Evolutionary conservation across 1,140 invertebrate genomes (phyloP), one percentile per base, ranked within the genome.

Genomic region (Megathymus violae): DNA sequence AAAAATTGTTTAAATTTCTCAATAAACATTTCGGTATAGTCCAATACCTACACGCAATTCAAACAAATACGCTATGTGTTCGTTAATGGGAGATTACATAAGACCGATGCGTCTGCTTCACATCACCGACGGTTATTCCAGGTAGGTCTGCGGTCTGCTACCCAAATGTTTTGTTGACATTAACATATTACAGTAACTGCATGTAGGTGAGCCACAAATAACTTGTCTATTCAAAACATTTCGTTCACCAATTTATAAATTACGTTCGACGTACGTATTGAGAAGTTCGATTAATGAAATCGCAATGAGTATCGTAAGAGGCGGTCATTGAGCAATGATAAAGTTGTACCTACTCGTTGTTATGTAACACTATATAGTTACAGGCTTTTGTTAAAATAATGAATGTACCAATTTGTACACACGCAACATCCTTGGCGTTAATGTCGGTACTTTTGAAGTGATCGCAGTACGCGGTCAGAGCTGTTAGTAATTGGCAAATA

Each of bases 331-430:
- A 13, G 71, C 19, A 64, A 71, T 64, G 40, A 66, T 62, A 77
- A 73, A 74, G 73, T 71, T 46, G 41, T 67, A 64, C n/a, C n/a
- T n/a, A n/a, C 58, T 73, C 46, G 63, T 76, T 79, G 76, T 85
- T 85, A 83, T 70, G 63, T 79, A 83, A 80, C 62, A 58, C 48
- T 76, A 73, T n/a, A n/a, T 74, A 68, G 70, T 76, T 77, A 76
- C 76, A 80, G 67, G 71, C 76, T 83, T 85, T 85, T 82, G 82
- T 85, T 77, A 76, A 77, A 75, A 76, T 82, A 74, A 80, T 78
- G 80, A 86, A 78, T 71, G 71, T 64, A n/a, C 81, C 74, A 84
- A 81, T 81, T 81, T 78, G 74, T 78, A 78, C 61, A 70, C 70
- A 78, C 67, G 51, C 62, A 76, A 69, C 19, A 78, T 80, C 79